Base-by-base conservation (phyloP, 2,797 vertebrate species). In the Hypotaenidia philippensis region DNA sequence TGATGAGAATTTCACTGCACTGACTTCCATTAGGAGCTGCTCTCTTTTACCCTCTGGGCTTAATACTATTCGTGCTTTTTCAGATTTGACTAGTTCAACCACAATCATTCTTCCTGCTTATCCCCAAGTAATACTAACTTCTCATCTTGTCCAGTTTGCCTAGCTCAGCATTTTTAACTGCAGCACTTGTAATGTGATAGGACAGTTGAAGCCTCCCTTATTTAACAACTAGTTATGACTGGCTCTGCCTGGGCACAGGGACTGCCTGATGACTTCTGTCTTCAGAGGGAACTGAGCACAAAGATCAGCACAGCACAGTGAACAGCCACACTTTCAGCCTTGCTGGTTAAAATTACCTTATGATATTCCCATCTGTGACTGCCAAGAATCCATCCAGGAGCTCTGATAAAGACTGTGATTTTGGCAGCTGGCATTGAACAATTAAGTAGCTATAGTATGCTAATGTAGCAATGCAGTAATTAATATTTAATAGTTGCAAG, bases 11-110 rank as follows among this genome's bases (percentile, higher is more conserved):
- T 89, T 94, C 55, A 78, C 50, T 86, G 31, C 59, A 47, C 61
- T 75, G 53, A 68, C 50, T 93, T 95, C 61, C 49, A 82, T 74
- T 65, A 84, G 47, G 23, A 92, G 40, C 31, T 84, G 18, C 13
- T 84, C 56, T 88, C 69, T 92, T 78, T 86, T 45, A 34, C 49
- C 77, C 47, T 47, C 38, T 57, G 47, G 66, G 89, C 70, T 72
- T 85, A 52, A 63, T 57, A 47, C 10, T 56, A 65, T 47, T 91
- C 56, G 84, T 89, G 63, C 32, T 64, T 47, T 93, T 94, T 96
- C 81, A 83, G 76, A 82, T 77, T 19, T 77, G 32, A 77, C 77
- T 90, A 49, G 74, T 59, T 95, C 84, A 94, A 56, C 71, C 2
- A 1, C 22, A 85, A 3, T 66, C 32, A 55, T 66, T 47, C 85